Base-by-base conservation (phyloP, 2,888 invertebrate species). In the Lamproptera curius region DNA sequence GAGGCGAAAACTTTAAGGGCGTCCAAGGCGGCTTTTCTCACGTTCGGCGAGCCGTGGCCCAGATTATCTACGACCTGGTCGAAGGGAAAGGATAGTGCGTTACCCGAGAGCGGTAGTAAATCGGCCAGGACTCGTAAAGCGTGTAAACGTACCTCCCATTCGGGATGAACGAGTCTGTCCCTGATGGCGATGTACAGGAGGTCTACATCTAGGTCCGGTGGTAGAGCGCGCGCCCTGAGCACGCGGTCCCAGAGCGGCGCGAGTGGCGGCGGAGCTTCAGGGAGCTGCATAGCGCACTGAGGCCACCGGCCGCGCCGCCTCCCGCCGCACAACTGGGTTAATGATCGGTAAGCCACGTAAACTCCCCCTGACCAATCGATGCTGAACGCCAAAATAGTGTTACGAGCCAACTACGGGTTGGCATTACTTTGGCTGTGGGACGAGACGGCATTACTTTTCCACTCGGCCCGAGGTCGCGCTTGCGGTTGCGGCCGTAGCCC, bases 191-290 rank as follows among this genome's bases (percentile, higher is more conserved):
- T 78, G 70, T 93, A 94, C 62, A 94, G 91, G 46, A 90, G 87
- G 50, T 86, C 82, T 1, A 91, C 90, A 65, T 93, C 91, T 41
- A 92, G 86, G 54, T 91, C 90, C 15, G 90, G 90, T 33, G 95
- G 95, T 46, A 95, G 88, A 44, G 92, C 90, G 49, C 91, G 91
- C 51, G 93, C 93, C 52, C 94, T 89, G 37, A 94, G 90, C 59
- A 95, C 92, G 67, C 94, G 91, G 77, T 95, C 94, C 95, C 95
- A 95, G 6, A 95, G 80, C 42, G 94, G 93, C 37, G 94, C 94
- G 51, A 95, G 88, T 49, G 85, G 86, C 55, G 85, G 87, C 57
- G 85, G 85, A 62, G 78, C 73, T 70, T 81, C 85, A 56, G 81
- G 84, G 65, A 83, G 73, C 75, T 86, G 87, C 87, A 86, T 86